Percentiles rank a stretch among this genome's conserved stretches.
phyloP scores from a whole-genome alignment of 2,797 vertebrate species.

The Lutjanus argentimaculatus region DNA sequence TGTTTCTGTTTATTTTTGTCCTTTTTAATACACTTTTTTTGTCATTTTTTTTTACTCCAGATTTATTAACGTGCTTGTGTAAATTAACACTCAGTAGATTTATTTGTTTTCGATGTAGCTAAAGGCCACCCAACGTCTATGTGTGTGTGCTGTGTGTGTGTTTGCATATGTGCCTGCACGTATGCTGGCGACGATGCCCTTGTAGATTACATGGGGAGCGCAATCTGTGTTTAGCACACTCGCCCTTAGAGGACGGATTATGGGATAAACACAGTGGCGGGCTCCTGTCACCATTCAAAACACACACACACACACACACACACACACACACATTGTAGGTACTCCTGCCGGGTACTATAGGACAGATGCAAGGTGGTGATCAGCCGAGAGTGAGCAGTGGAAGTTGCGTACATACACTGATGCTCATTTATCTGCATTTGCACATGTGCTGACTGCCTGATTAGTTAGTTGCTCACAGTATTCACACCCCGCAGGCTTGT shows the following conservation, averaged over 20 bases:
- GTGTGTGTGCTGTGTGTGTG: conserved; percentile 8
- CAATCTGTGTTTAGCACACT: conserved; percentile 84
- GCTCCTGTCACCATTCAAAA: conserved; percentile 57
- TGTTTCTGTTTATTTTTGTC: conserved; percentile 3
- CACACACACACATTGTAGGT: conserved; percentile 29
- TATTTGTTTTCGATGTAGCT: conserved; percentile 28
- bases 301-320: conserved; percentile 18
- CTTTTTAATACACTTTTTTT: neutral
- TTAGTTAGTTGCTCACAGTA: conserved; percentile 66
- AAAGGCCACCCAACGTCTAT: conserved; percentile 32
- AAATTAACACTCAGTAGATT: conserved; percentile 20
- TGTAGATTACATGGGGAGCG: conserved; percentile 80
- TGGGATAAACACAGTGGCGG: conserved; percentile 76
- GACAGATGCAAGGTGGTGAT: conserved; percentile 67
- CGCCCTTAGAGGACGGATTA: conserved; percentile 83
- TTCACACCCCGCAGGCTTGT: conserved; percentile 46
- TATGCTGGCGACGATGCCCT: conserved; percentile 79
- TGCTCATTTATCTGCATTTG: conserved; percentile 76
- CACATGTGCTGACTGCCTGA: conserved; percentile 79
- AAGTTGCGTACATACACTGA: conserved; percentile 39
- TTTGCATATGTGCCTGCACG: conserved; percentile 36
- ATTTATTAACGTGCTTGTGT: neutral
- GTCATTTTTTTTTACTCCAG: neutral
- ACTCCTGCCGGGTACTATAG: conserved; percentile 49
- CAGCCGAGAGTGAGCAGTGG: conserved; percentile 48